These are phyloP conservation scores for Melopsittacus undulatus DNA, from an alignment of 2,797 vertebrate genomes.

Conservation along the genomic window DNA sequence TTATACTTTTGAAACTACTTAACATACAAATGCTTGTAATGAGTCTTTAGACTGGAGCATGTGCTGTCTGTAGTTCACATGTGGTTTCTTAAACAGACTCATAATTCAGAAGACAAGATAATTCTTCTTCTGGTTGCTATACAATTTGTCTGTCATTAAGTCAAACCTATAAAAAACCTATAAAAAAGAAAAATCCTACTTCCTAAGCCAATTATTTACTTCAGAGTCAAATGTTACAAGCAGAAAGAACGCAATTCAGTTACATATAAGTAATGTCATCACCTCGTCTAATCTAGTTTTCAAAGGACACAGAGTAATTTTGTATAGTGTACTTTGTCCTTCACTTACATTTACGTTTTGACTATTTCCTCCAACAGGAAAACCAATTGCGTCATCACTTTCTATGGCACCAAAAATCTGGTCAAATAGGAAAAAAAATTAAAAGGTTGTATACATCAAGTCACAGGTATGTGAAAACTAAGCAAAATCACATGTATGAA, in stretches of 20 bases:
- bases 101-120: slow-evolving; percentile 24
- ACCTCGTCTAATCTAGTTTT: background rate
- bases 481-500: background rate
- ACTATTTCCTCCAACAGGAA: slow-evolving; percentile 85
- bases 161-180: slow-evolving; percentile 13
- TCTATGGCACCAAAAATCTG: slow-evolving; percentile 94
- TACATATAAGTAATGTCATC: background rate
- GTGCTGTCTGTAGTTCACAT: background rate
- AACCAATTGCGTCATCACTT: slow-evolving; percentile 87
- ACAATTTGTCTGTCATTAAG: slow-evolving; percentile 60
- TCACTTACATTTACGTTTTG: slow-evolving; percentile 85
- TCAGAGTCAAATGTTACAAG: background rate
- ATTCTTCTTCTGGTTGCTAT: slow-evolving; percentile 47
- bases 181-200: slow-evolving; percentile 6
- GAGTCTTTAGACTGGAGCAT: background rate
- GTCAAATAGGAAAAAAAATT: background rate
- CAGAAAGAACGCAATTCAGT: background rate
- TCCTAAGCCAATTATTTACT: background rate
- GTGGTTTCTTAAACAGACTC: slow-evolving; percentile 48
- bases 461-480: background rate
- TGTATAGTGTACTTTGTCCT: background rate
- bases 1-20: slow-evolving; percentile 56
- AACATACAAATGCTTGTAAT: slow-evolving; percentile 45
- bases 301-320: background rate
- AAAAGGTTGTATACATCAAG: background rate